Evolutionary conservation across 2,797 vertebrate genomes (phyloP), one percentile per base, ranked within the genome.

Genomic region (Epinephelus coioides): DNA sequence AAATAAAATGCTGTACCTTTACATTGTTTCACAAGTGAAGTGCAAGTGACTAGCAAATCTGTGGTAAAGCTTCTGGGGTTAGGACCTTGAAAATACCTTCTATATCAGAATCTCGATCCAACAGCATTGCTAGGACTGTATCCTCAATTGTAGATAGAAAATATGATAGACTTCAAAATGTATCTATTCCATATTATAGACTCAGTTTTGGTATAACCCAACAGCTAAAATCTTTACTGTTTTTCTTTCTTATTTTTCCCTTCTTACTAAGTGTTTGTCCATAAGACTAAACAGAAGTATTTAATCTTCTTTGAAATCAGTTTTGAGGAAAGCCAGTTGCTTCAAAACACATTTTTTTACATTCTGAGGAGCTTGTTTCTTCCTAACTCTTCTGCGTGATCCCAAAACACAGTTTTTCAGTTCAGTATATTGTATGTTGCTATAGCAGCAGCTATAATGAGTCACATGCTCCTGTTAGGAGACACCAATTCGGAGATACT

Each of bases 381-480:
- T 65, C 0, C 2, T 3, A 18, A 25, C 8, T 25, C n/a, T 23
- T 5, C 17, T 12, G 12, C 9, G 38, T 61, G 47, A 47, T 59
- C 12, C 49, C 19, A 13, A 46, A 46, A 13, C 50, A 18, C 8
- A 23, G 6, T 18, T 13, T 12, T 21, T 51, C 46, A 19, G 4
- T 27, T 19, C 13, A 14, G 6, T 12, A 2, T 3, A 6, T 9
- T 21, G 38, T 27, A 0, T 54, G 23, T 23, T 70, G 8, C 14
- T 40, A 2, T 44, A 1, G 8, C 12, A 23, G n/a, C 30, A 54
- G n/a, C 46, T 7, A 40, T 14, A 44, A 56, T 27, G 2, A 64
- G 50, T 82, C 63, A 74, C 64, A 6, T 75, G 80, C 40, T 46
- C 73, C 6, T 59, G 14, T 38, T 18, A 59, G n/a, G 13, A 56